Evolutionary conservation across 2,888 invertebrate species (phyloP).

Genomic region (Aspidapion aeneum): DNA sequence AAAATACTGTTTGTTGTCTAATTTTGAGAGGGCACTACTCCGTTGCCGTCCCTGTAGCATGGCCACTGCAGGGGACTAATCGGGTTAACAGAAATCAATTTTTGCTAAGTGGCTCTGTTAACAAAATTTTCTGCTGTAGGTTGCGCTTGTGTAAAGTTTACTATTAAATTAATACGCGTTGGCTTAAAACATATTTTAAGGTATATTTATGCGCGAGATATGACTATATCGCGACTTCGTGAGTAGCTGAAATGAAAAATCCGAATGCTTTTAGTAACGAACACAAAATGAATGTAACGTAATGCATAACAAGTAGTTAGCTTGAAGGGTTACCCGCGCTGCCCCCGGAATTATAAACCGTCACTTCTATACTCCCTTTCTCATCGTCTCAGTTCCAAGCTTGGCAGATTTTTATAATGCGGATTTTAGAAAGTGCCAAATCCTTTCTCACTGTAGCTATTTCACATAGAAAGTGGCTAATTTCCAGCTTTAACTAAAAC

Average conservation of each 20-base stretch:
- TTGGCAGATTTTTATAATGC: not conserved
- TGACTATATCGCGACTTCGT: constrained; percentile 43
- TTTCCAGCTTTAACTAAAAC: too few species aligned
- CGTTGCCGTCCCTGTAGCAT: too few species aligned
- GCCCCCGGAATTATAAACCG: constrained; percentile 45
- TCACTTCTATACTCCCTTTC: constrained; percentile 23
- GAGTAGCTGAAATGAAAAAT: constrained; percentile 44
- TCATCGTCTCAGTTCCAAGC: not conserved
- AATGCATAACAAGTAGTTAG: constrained; percentile 50
- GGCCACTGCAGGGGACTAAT: too few species aligned
- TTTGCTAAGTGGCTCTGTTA: too few species aligned
- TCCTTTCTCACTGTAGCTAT: not conserved
- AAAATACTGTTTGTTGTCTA: too few species aligned
- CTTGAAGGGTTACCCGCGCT: constrained; percentile 44
- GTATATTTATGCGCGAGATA: constrained; percentile 40
- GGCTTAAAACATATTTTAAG: constrained; percentile 33
- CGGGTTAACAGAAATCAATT: too few species aligned
- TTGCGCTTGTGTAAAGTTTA: too few species aligned
- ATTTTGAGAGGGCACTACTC: too few species aligned
- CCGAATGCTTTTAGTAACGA: constrained; percentile 46
- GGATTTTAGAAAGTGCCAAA: not conserved
- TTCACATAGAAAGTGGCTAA: not conserved
- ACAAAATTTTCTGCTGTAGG: too few species aligned
- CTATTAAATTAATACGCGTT: too few species aligned
- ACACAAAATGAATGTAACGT: constrained; percentile 48